These are phyloP conservation scores for Harpalus rubripes DNA, from an alignment of 2,888 invertebrate genomes.

Conservation along the genomic window DNA sequence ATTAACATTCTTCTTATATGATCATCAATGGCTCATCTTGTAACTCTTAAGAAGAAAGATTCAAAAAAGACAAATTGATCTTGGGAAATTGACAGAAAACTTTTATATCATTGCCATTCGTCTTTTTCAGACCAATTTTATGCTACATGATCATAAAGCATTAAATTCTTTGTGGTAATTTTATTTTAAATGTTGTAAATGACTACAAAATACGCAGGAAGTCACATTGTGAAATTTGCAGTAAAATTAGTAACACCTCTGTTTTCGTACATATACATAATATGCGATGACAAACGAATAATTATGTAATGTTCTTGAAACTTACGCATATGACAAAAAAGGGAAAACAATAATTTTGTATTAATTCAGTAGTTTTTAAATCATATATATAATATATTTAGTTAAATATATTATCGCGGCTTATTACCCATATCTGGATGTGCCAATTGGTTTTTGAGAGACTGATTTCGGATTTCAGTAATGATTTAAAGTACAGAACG, in stretches of 20 bases:
- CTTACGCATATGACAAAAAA: background rate
- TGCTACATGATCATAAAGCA: background rate
- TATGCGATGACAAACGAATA: background rate
- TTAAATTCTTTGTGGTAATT: background rate
- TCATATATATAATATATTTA: no score
- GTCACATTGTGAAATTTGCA: background rate
- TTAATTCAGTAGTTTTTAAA: no score
- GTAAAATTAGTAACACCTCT: background rate
- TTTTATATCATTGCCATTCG: background rate
- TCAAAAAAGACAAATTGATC: background rate
- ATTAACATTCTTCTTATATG: conserved; percentile 13
- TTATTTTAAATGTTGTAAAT: conserved; percentile 7
- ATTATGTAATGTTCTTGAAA: background rate
- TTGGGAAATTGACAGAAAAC: background rate
- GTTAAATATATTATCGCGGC: no score
- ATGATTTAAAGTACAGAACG: no score
- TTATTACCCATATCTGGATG: no score
- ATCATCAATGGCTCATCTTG: background rate
- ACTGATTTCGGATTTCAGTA: no score
- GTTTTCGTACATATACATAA: background rate
- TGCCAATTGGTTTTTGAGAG: no score
- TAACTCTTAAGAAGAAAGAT: background rate
- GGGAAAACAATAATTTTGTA: background rate
- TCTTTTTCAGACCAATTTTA: background rate
- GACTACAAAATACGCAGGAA: background rate